phyloP scores from a whole-genome alignment of 1,140 invertebrate genomes.

The Conopomorpha cramerella region DNA sequence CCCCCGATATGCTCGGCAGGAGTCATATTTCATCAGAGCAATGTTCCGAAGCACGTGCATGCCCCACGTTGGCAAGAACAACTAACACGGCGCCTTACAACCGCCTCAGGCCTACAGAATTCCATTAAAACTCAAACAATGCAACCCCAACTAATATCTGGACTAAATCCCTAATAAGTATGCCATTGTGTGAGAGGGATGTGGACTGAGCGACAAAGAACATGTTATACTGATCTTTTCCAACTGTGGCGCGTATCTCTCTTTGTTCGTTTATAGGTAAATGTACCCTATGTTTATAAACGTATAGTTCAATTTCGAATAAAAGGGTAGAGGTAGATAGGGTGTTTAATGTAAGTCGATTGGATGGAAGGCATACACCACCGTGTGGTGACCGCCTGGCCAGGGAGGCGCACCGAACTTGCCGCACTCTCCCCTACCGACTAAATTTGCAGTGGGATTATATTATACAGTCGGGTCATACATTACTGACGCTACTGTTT shows the following conservation, averaged over 20 bases:
- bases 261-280: neutral
- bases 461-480: constrained; percentile 31
- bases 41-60: too few relatives aligned
- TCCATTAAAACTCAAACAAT: constrained; percentile 59
- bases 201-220: constrained; percentile 50
- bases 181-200: constrained; percentile 57
- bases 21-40: too few relatives aligned
- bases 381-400: constrained; percentile 54
- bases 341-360: constrained; percentile 7
- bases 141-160: constrained; percentile 56
- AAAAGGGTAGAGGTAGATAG: too few relatives aligned
- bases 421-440: constrained; percentile 51
- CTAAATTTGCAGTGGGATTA: constrained; percentile 56
- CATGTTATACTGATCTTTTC: constrained; percentile 47
- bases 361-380: constrained; percentile 32
- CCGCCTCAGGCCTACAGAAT: constrained; percentile 38
- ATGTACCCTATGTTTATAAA: constrained; percentile 4
- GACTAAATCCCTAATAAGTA: constrained; percentile 61
- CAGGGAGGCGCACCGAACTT: constrained; percentile 56
- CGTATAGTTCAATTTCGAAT: constrained; percentile 12
- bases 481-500: constrained; percentile 46
- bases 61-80: too few relatives aligned
- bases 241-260: neutral
- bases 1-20: too few relatives aligned
- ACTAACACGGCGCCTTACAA: too few relatives aligned